Conservation (phyloP, 64 coral and sea anemone genomes). For the Cladopsammia gracilis region DNA sequence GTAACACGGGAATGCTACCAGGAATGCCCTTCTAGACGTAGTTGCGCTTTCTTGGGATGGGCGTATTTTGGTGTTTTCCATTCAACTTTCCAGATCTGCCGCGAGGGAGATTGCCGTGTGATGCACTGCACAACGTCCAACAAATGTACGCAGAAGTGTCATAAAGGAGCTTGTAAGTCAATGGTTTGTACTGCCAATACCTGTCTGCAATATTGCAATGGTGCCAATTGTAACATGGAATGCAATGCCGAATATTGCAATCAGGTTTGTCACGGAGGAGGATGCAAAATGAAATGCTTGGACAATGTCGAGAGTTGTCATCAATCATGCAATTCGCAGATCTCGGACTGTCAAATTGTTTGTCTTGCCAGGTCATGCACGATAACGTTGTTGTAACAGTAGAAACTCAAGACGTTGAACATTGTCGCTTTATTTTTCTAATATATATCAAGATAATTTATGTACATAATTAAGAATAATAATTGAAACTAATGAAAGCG, state of each 20-base stretch:
- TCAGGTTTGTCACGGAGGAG: conserved; percentile 72
- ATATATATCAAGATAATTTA: too few species aligned
- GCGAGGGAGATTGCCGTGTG: conserved; percentile 51
- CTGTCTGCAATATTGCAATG: conserved; percentile 80
- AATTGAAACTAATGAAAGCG: too few species aligned
- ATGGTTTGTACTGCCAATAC: conserved; percentile 77
- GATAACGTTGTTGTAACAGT: conserved; percentile 67
- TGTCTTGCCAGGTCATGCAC: conserved; percentile 82
- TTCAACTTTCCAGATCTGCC: conserved; percentile 51
- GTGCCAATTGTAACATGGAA: conserved; percentile 80
- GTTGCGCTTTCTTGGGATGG: conserved; percentile 75
- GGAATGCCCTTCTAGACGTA: conserved; percentile 69
- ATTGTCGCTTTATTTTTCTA: too few species aligned
- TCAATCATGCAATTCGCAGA: conserved; percentile 73
- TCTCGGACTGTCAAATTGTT: conserved; percentile 59
- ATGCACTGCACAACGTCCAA: conserved; percentile 55
- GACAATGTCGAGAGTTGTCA: conserved; percentile 70
- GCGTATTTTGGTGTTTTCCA: conserved; percentile 30
- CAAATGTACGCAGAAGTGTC: conserved; percentile 76
- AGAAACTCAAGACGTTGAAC: too few species aligned
- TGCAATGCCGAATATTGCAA: conserved; percentile 79
- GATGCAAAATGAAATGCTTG: conserved; percentile 82
- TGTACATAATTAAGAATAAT: too few species aligned
- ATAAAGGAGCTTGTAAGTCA: conserved; percentile 68
- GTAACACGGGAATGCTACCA: conserved; percentile 70